Base-by-base conservation (phyloP, 2,113 vertebrate genomes). In the Perca fluviatilis region DNA sequence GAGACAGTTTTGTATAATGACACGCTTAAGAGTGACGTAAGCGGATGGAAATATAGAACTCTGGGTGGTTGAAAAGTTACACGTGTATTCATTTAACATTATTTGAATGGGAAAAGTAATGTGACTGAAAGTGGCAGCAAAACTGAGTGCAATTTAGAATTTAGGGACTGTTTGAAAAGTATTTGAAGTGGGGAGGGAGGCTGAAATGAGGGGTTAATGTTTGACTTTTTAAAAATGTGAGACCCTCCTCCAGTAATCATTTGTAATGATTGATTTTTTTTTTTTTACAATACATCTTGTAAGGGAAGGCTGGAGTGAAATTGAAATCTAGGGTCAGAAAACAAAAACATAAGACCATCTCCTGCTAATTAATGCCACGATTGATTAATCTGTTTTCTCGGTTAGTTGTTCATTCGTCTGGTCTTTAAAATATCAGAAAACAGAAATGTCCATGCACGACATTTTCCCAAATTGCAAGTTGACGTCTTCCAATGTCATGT, bases 1-100 rank as follows among this genome's bases (percentile, higher is more conserved):
- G 25, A 66, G 33, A 6, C 33, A 33, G n/a, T 47, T 76, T 0
- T 23, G n/a, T 60, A 19, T 69, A 14, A 86, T 77, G 7, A 53
- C 53, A 77, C 12, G 54, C 27, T 33, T 40, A 8, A 53, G 16
- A 56, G 4, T 30, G 23, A 84, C 19, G 5, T 54, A 11, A 27
- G 51, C 33, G 62, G 15, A 27, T 18, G 60, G 33, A 73, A 80
- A 86, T 53, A 33, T 40, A 36, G 8, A 69, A 30, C 33, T 50
- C 33, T 70, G 23, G 51, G 15, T 23, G 36, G 50, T 15, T 57
- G 18, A 51, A 19, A 68, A 70, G 18, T 23, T 25, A 9, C 5
- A n/a, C 5, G 57, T 54, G 36, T 21, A 33, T 49, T 60, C 3
- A 21, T 36, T 50, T 4, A 8, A 36, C 1, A 25, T 9, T 3